phyloP scores from a whole-genome alignment of 2,113 vertebrate genomes.

The Ptilonorhynchus violaceus region DNA sequence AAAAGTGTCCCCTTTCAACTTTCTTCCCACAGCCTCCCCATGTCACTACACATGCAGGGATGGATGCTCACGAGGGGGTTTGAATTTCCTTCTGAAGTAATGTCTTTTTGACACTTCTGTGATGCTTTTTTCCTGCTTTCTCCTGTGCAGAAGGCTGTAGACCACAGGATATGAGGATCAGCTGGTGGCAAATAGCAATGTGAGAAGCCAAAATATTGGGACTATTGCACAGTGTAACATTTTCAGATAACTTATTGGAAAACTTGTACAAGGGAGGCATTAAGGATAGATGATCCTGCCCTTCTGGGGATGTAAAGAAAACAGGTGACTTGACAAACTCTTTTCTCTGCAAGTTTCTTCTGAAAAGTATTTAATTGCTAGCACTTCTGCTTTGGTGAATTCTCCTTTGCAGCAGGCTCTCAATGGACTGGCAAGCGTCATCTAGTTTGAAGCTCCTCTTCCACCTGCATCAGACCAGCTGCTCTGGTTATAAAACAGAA shows the following conservation, averaged over 20 bases:
- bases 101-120: not conserved
- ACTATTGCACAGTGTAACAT: not conserved
- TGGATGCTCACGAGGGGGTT: not conserved
- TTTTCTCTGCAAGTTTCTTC: not conserved
- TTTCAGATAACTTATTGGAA: constrained; percentile 42
- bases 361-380: constrained; percentile 54
- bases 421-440: not conserved
- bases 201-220: not conserved
- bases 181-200: not conserved
- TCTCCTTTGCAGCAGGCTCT: not conserved
- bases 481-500: not conserved
- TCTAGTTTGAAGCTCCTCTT: not conserved
- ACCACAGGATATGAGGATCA: constrained; percentile 45
- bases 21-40: not conserved
- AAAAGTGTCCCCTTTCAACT: not conserved
- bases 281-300: not conserved
- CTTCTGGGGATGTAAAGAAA: not conserved
- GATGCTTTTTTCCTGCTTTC: not conserved
- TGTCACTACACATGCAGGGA: not conserved
- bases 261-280: not conserved
- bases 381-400: constrained; percentile 57
- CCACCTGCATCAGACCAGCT: not conserved
- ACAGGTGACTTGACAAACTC: not conserved
- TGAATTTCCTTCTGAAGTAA: not conserved
- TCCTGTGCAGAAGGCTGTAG: not conserved